Evolutionary conservation across 1,140 invertebrate genomes (phyloP).

Genomic region (Papilio xuthus): DNA sequence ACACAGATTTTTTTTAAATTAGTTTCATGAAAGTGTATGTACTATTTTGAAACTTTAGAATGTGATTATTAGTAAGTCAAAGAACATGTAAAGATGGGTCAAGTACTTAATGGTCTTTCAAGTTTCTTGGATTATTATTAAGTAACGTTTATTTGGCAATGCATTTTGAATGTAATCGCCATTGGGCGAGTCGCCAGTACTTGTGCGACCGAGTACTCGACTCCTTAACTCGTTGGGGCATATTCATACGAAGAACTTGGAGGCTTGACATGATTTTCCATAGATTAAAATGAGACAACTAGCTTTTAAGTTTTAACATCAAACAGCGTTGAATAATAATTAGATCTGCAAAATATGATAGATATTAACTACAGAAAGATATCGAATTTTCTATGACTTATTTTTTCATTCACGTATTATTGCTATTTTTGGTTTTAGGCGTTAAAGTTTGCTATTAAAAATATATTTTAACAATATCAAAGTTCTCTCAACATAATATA

Average conservation of each 20-base stretch:
- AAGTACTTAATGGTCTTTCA: neutral
- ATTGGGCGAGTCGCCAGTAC: slow-evolving; percentile 3
- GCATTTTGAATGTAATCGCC: neutral
- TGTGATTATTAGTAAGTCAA: too few relatives aligned
- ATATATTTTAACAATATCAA: neutral
- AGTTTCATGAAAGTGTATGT: too few relatives aligned
- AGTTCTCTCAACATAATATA: neutral
- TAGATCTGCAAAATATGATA: too few relatives aligned
- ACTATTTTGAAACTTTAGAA: too few relatives aligned
- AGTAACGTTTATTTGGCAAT: neutral
- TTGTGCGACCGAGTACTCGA: neutral
- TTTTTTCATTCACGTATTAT: too few relatives aligned
- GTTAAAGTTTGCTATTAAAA: too few relatives aligned
- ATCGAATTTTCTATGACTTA: too few relatives aligned
- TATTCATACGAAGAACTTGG: neutral
- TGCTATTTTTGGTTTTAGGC: too few relatives aligned
- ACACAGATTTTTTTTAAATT: too few relatives aligned
- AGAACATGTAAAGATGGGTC: too few relatives aligned
- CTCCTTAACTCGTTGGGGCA: neutral
- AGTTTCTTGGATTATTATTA: neutral
- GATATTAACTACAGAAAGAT: too few relatives aligned
- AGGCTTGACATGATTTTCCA: neutral
- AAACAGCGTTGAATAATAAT: neutral
- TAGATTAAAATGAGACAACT: neutral
- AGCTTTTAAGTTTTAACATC: neutral